Conservation (phyloP, 1,140 invertebrate genomes). For the Cydia splendana region DNA sequence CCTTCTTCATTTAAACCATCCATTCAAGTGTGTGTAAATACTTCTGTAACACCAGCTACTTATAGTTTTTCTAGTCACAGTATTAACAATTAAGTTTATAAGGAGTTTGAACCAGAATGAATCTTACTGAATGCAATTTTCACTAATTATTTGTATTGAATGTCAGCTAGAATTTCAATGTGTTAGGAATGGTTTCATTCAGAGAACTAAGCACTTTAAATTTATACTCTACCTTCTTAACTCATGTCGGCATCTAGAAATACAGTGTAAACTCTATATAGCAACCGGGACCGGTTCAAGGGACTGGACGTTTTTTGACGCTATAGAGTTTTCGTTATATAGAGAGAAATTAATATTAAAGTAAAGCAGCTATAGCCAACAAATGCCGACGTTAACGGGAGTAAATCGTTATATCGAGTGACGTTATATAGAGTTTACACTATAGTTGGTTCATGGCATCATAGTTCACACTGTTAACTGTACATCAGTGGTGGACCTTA, state of each 20-base stretch:
- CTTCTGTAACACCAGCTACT: conserved; percentile 76
- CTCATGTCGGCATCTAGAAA: conserved; percentile 22
- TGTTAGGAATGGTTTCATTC: neutral
- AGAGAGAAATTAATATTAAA: too few species aligned
- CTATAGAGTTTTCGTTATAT: too few species aligned
- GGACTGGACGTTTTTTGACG: too few species aligned
- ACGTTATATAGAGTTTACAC: too few species aligned
- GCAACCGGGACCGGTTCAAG: too few species aligned
- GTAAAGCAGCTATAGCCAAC: too few species aligned
- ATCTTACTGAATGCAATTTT: conserved; percentile 57
- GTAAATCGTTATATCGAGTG: too few species aligned
- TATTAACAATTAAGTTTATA: conserved; percentile 67
- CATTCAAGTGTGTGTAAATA: conserved; percentile 78
- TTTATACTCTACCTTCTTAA: conserved; percentile 28
- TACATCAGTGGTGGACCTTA: too few species aligned
- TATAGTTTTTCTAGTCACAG: conserved; percentile 79
- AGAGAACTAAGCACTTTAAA: neutral
- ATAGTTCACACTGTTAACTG: too few species aligned
- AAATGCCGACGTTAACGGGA: too few species aligned
- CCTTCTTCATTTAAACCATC: conserved; percentile 77
- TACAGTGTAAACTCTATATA: too few species aligned
- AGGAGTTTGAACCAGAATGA: conserved; percentile 46
- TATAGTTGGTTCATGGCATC: conserved; percentile 22
- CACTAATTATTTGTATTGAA: conserved; percentile 53
- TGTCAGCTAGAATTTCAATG: too few species aligned